These are phyloP conservation scores for Pica pica DNA, from an alignment of 2,113 vertebrate genomes.

Conservation along the genomic window DNA sequence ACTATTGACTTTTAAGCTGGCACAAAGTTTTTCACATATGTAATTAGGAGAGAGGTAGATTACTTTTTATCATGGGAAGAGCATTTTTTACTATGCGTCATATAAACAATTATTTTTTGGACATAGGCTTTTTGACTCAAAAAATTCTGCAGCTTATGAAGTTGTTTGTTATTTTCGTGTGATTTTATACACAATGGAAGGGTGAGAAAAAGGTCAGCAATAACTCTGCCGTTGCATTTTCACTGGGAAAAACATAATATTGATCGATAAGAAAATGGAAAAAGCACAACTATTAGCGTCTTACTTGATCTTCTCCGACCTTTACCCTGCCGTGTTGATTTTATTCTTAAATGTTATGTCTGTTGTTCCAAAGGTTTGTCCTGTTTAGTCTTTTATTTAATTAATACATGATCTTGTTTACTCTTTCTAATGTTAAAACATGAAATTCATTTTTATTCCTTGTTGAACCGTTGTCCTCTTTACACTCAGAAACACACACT, in stretches of 20 bases:
- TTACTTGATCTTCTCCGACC: slow-evolving; percentile 78
- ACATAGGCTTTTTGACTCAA: slow-evolving; percentile 33
- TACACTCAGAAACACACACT: background rate
- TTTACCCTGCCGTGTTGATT: slow-evolving; percentile 73
- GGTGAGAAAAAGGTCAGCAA: slow-evolving; percentile 80
- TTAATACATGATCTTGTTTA: slow-evolving; percentile 68
- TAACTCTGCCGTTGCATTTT: slow-evolving; percentile 76
- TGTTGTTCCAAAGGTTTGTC: slow-evolving; percentile 74
- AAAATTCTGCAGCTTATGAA: slow-evolving; percentile 73
- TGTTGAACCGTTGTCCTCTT: slow-evolving; percentile 66
- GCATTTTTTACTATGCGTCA: background rate
- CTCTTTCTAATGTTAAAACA: slow-evolving; percentile 68
- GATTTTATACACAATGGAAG: slow-evolving; percentile 71
- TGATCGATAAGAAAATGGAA: slow-evolving; percentile 82
- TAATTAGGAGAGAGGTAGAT: background rate
- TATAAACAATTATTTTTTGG: slow-evolving; percentile 48
- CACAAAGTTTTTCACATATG: background rate
- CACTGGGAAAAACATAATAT: slow-evolving; percentile 75
- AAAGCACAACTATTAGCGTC: slow-evolving; percentile 74
- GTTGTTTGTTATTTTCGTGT: slow-evolving; percentile 76
- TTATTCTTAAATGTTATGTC: slow-evolving; percentile 77
- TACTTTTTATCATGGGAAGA: background rate
- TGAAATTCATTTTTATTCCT: slow-evolving; percentile 55
- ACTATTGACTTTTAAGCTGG: background rate
- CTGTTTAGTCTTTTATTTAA: slow-evolving; percentile 75